Conservation (phyloP, 2,113 vertebrate genomes). For the Platichthys flesus region DNA sequence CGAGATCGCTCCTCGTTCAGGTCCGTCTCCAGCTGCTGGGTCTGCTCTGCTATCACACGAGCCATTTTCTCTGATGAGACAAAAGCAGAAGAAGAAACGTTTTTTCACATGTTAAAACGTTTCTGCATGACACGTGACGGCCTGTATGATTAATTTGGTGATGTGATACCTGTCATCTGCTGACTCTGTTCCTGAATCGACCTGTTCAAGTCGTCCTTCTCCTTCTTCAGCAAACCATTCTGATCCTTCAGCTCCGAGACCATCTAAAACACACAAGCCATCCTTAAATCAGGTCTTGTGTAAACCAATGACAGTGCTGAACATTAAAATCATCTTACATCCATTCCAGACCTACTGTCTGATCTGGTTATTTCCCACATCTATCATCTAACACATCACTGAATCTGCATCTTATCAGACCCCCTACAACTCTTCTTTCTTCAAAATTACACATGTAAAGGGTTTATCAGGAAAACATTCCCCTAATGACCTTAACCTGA, state of each 20-base stretch:
- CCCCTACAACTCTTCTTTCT: too few relatives aligned
- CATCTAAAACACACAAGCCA: constrained; percentile 79
- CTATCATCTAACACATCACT: background rate
- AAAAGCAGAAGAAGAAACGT: constrained; percentile 9
- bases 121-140: too few relatives aligned
- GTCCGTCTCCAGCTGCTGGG: constrained; percentile 93
- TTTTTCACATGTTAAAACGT: background rate
- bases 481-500: too few relatives aligned
- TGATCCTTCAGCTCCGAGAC: constrained; percentile 93
- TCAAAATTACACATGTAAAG: too few relatives aligned
- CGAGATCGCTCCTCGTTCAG: constrained; percentile 95
- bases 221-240: constrained; percentile 91
- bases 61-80: constrained; percentile 89
- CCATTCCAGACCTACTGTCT: background rate
- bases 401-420: too few relatives aligned
- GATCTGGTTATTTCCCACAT: background rate
- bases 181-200: constrained; percentile 92
- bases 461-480: too few relatives aligned
- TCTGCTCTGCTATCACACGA: constrained; percentile 89
- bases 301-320: background rate
- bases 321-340: background rate
- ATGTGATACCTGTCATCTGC: constrained; percentile 90
- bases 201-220: constrained; percentile 93
- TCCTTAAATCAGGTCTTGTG: background rate
- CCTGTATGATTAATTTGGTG: background rate